These are phyloP conservation scores for Crotalus viridis DNA, from an alignment of 2,113 vertebrate species.

Conservation along the genomic window DNA sequence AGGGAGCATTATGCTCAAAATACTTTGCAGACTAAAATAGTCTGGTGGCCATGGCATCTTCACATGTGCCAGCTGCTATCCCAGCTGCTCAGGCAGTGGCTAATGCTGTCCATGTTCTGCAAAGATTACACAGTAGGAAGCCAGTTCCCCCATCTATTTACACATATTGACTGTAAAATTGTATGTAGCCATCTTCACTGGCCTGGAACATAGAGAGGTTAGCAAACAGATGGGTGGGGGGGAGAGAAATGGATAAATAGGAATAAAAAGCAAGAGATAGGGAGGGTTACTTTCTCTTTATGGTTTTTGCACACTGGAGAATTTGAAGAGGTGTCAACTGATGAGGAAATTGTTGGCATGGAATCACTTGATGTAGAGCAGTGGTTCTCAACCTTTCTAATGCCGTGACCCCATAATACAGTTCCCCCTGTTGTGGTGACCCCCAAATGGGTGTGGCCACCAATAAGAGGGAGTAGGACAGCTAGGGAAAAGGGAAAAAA, in stretches of 20 bases:
- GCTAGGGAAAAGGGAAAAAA: too few relatives aligned
- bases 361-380: neutral
- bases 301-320: neutral
- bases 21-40: neutral
- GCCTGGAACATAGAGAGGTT: slow-evolving; percentile 10
- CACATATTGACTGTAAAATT: slow-evolving; percentile 9
- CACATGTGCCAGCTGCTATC: neutral
- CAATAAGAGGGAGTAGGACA: too few relatives aligned
- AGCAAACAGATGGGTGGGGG: too few relatives aligned
- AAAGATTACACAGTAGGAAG: neutral
- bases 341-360: neutral
- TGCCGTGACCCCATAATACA: too few relatives aligned
- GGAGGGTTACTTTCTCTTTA: neutral
- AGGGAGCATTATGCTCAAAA: neutral
- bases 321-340: neutral
- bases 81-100: neutral
- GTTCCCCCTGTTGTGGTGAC: too few relatives aligned
- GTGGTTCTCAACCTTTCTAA: too few relatives aligned
- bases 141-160: neutral
- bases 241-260: neutral
- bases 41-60: neutral
- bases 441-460: too few relatives aligned
- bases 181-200: neutral
- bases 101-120: neutral
- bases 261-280: too few relatives aligned